Base-by-base conservation (phyloP, 2,113 vertebrate species). In the Ochotona curzoniae region DNA sequence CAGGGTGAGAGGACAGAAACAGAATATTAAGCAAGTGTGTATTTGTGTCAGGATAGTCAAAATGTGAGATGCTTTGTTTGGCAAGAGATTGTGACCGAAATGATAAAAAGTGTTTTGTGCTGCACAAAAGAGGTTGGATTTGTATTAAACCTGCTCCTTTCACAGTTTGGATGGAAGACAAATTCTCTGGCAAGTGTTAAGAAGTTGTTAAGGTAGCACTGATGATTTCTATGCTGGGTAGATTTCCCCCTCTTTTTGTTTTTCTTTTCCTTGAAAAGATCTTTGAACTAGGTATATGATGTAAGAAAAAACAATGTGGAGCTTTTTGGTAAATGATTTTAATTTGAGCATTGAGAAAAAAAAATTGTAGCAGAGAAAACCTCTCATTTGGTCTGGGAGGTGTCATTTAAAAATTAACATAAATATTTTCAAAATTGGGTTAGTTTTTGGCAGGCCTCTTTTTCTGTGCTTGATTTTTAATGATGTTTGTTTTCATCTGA, bases 191-290 rank as follows among this genome's bases (percentile, higher is more conserved):
- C 92, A 91, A 93, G 70, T 78, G 57, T 87, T 96, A 89, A 83
- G 93, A 94, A 87, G 93, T 97, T 97, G 96, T 96, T 96, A 98
- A 97, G 94, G 93, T 93, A 97, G 93, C 94, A 93, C 11, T 94
- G 94, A 51, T 89, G 90, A 91, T 89, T 96, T 95, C 85, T 61
- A 6, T 18, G 54, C 54, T 57, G 14, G 18, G 54, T 20, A 14
- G 14, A 57, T 57, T 57, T 67, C 30, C 2, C 71, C 69, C 60
- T 32, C 6, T 75, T 64, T 32, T 5, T 88, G 54, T 21, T 21
- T 69, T 51, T 51, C 38, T 66, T 57, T n/a, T 18, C 12, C 28
- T 35, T 51, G 70, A 32, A 89, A 91, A 83, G 25, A 28, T n/a
- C 61, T 73, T 89, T 93, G 67, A 18, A 63, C 75, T 87, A 66